Base-by-base conservation (phyloP, 2,113 vertebrate species). In the Cryptomyrus ogoouensis region DNA sequence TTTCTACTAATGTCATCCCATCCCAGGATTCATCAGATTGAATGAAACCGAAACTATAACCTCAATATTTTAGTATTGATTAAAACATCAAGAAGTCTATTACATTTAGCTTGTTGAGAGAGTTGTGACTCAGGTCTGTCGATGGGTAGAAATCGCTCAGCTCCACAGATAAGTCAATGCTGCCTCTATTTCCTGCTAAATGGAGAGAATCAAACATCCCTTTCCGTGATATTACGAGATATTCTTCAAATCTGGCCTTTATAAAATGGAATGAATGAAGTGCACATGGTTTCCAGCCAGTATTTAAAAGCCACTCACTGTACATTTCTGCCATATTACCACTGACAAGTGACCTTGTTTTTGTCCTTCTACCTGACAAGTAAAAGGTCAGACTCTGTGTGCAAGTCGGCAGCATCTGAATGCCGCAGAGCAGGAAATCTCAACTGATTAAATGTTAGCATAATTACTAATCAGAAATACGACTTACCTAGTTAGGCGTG, bases 1-100 rank as follows among this genome's bases (percentile, higher is more conserved):
- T 77, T 39, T 77, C 74, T 42, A 42, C 74, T 80, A 42, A 80
- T 42, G 35, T 80, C 74, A 80, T 80, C 74, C 35, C 74, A 42
- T 35, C 13, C 35, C 17, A 17, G 42, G 35, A 80, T 80, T 42
- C 35, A 80, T 74, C 31, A 42, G 15, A 42, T 19, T 80, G 35
- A 80, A 42, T 17, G 35, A 80, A 80, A 39, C 74, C 15, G 2
- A 39, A 42, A 42, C 35, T 80, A 80, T 42, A 42, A 15, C 74
- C 35, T 42, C 74, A 42, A 80, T 35, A 80, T 80, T 80, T 80
- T 42, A 80, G 74, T 80, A 80, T 80, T 80, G 74, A 80, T 80
- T 80, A 80, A 19, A 80, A 80, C 35, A 80, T 80, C 74, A 80
- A 39, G 35, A 42, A 42, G 35, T 80, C 74, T 42, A 80, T 80